A percentile compares a stretch with the other conserved stretches of the same genome.
Conservation (phyloP, 2,113 vertebrate genomes). For the Rattus norvegicus region DNA sequence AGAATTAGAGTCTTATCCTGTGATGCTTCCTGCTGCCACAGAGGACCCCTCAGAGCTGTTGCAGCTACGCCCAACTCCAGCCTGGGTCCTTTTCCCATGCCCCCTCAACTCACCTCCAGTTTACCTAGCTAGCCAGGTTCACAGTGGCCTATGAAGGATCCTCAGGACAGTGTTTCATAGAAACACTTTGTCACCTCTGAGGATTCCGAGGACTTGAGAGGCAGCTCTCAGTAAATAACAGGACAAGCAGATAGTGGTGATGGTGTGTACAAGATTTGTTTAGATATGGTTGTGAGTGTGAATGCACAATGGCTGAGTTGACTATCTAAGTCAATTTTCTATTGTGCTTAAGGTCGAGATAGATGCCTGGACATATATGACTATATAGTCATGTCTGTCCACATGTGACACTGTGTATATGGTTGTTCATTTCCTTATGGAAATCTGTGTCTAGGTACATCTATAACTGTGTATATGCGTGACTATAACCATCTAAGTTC, state of each 20-base stretch:
- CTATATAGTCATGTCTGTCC: neutral
- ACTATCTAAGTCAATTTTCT: neutral
- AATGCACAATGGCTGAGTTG: neutral
- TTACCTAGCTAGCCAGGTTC: neutral
- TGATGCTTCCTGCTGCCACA: neutral
- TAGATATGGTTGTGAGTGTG: neutral
- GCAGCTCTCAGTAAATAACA: neutral
- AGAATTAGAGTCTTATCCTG: neutral
- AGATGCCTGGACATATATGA: neutral
- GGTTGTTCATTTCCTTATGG: neutral
- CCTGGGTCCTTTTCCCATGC: neutral
- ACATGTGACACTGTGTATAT: neutral
- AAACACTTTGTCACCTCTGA: neutral
- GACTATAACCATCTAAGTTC: neutral
- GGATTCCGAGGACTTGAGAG: neutral
- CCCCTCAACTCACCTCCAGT: neutral
- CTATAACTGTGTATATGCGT: neutral
- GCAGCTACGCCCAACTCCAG: neutral
- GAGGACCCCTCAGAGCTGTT: neutral
- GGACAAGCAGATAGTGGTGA: neutral
- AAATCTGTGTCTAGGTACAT: neutral
- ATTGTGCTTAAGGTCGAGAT: neutral
- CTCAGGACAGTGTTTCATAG: neutral
- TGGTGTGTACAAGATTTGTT: neutral
- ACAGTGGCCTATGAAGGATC: neutral